Base-by-base conservation (phyloP, 2,888 invertebrate genomes). In the Craniophora ligustri region DNA sequence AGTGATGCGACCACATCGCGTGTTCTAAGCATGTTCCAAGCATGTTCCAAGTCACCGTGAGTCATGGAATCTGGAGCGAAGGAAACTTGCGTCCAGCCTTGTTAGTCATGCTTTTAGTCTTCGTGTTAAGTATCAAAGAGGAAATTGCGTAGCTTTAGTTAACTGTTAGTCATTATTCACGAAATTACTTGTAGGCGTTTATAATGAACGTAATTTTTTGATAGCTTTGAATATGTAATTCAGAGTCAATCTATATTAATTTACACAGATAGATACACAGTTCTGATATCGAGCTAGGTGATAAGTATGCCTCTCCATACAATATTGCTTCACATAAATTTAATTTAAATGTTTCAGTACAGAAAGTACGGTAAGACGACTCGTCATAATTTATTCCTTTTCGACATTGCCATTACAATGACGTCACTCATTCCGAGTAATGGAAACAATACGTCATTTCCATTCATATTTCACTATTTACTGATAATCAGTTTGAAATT, bases 1-100 rank as follows among this genome's bases (percentile, higher is more conserved):
- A 58, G 47, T 55, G 59, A 57, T 45, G 41, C 41, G 28, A 55
- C 63, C 61, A 59, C 77, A 55, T 77, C 62, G 75, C 78, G 78
- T 76, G 75, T 44, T n/a, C n/a, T n/a, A n/a, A n/a, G n/a, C n/a
- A n/a, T n/a, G n/a, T n/a, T n/a, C n/a, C n/a, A n/a, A n/a, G n/a
- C n/a, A n/a, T n/a, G n/a, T n/a, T 38, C 36, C 45, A 54, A 45
- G 31, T 18, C 36, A 40, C 39, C 28, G 19, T 66, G 72, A 77
- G 55, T 70, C 67, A 77, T 70, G 61, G 47, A 44, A 44, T 44
- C 56, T 11, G 55, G 45, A 50, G 53, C 42, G 38, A 44, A 51
- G 61, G 61, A 57, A 67, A 49, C 47, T 45, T 34, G 40, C 39
- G 36, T 57, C 58, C 35, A 45, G 53, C 51, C 46, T 51, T 57